These are phyloP conservation scores for Perca fluviatilis DNA, from an alignment of 2,113 vertebrate genomes.

Conservation along the genomic window DNA sequence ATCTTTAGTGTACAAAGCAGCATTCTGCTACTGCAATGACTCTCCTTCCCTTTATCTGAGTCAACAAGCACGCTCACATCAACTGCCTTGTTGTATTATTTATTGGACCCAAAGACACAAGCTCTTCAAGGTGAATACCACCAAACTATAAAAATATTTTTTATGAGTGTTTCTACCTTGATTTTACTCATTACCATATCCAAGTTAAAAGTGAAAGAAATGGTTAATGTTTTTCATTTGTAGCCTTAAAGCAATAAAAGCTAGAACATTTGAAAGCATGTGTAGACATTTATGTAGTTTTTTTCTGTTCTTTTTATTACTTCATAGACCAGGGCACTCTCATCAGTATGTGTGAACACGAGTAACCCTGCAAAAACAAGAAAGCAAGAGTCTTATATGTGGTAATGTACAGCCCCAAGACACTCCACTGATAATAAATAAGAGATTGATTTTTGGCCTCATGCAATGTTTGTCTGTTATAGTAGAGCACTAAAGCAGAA, in stretches of 20 bases:
- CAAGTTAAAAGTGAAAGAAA: slow-evolving; percentile 10
- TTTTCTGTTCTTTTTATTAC: background rate
- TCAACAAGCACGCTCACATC: slow-evolving; percentile 28
- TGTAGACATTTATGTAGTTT: background rate
- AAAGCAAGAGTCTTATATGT: slow-evolving; percentile 17
- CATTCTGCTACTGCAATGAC: slow-evolving; percentile 50
- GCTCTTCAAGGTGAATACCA: slow-evolving; percentile 56
- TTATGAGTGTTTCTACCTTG: background rate
- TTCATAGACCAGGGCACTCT: background rate
- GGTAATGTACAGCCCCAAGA: slow-evolving; percentile 43
- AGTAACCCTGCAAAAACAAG: background rate
- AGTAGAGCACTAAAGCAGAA: slow-evolving; percentile 4
- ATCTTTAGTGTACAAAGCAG: slow-evolving; percentile 65
- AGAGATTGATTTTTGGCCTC: slow-evolving; percentile 36
- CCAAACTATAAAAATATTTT: slow-evolving; percentile 12
- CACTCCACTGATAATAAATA: slow-evolving; percentile 27
- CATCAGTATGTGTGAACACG: slow-evolving; percentile 28
- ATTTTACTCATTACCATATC: slow-evolving; percentile 10
- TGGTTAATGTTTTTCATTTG: slow-evolving; percentile 19
- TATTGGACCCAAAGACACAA: slow-evolving; percentile 44
- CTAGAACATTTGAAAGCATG: background rate
- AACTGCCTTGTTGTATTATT: slow-evolving; percentile 62
- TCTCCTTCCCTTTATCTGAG: slow-evolving; percentile 62
- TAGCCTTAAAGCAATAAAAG: background rate
- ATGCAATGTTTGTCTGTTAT: slow-evolving; percentile 15